Conservation (phyloP, 2,888 invertebrate genomes). For the Caenorhabditis drosophilae region DNA sequence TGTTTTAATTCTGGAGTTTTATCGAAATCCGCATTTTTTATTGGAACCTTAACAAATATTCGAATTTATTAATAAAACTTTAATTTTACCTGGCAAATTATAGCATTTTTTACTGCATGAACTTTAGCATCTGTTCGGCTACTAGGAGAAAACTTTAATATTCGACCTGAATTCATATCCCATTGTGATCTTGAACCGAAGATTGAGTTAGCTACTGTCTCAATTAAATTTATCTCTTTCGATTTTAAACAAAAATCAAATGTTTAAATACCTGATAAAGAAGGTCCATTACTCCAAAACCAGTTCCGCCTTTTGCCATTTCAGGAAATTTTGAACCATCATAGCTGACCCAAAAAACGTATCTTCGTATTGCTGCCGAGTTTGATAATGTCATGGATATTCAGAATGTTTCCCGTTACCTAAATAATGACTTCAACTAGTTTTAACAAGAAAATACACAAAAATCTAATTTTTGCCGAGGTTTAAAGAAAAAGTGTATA, state of each 20-base stretch:
- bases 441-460: too few species aligned
- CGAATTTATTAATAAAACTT: neutral
- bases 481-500: too few species aligned
- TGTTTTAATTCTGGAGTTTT: conserved; percentile 15
- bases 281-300: conserved; percentile 58
- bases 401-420: too few species aligned
- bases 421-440: too few species aligned
- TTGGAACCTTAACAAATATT: conserved; percentile 21
- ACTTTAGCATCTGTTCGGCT: conserved; percentile 54
- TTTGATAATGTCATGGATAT: too few species aligned
- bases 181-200: conserved; percentile 17
- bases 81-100: conserved; percentile 39
- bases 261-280: conserved; percentile 41
- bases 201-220: conserved; percentile 16
- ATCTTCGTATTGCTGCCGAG: conserved; percentile 33
- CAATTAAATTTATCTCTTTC: neutral
- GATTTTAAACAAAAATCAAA: neutral
- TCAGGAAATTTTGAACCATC: conserved; percentile 61
- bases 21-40: conserved; percentile 26
- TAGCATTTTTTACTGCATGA: conserved; percentile 50
- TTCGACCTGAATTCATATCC: neutral
- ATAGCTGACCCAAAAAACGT: conserved; percentile 59
- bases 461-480: too few species aligned
- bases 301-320: conserved; percentile 59
- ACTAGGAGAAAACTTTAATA: conserved; percentile 32